phyloP scores from a whole-genome alignment of 2,888 invertebrate species.

The Dendrolimus pini region DNA sequence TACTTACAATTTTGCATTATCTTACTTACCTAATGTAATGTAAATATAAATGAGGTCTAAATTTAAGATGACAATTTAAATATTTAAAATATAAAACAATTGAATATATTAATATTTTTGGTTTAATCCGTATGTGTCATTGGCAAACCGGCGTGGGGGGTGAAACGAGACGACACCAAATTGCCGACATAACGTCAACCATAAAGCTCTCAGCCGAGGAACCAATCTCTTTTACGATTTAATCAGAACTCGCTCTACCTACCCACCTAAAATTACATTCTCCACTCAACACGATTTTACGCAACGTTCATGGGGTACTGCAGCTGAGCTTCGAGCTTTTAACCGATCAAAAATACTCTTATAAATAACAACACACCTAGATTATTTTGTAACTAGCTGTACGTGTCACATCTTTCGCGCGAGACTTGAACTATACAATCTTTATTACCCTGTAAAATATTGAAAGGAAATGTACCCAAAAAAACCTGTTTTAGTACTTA shows the following conservation, averaged over 20 bases:
- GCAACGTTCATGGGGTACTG: not conserved
- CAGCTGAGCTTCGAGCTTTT: not conserved
- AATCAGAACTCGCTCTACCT: conserved; percentile 59
- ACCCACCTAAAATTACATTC: conserved; percentile 13
- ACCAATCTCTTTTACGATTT: conserved; percentile 73
- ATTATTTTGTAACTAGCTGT: too few relatives aligned
- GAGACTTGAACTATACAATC: too few relatives aligned
- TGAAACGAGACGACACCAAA: conserved; percentile 42
- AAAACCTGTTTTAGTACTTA: too few relatives aligned
- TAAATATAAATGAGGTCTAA: too few relatives aligned
- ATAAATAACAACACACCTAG: not conserved
- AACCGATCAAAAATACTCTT: not conserved
- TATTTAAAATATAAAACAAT: not conserved
- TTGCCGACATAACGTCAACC: conserved; percentile 62
- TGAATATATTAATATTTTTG: conserved; percentile 14
- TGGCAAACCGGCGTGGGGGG: conserved; percentile 15
- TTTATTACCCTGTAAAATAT: too few relatives aligned
- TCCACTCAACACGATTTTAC: not conserved
- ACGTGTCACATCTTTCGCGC: too few relatives aligned
- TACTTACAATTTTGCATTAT: too few relatives aligned
- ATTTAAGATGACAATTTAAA: not conserved
- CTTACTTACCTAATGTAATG: too few relatives aligned
- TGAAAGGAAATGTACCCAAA: too few relatives aligned
- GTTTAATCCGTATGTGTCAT: conserved; percentile 26
- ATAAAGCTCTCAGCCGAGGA: conserved; percentile 63